Percentiles rank a stretch among this genome's conserved stretches.
Conservation (phyloP, 2,797 vertebrate species). For the Steatocranus sp. region DNA sequence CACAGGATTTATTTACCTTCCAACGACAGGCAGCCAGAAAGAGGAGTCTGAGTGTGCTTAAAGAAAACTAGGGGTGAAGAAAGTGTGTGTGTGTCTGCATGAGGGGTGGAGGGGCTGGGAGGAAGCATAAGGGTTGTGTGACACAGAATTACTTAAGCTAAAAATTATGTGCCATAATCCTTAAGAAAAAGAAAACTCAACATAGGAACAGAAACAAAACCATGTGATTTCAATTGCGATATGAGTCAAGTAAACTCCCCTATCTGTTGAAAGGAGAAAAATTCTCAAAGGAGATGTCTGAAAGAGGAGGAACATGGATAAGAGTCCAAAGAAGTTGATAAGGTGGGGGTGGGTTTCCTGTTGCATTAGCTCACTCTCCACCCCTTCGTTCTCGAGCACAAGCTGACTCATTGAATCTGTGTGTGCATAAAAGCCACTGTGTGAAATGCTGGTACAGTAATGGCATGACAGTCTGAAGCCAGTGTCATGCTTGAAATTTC, state of each 20-base stretch:
- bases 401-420: conserved; percentile 38
- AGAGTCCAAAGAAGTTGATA: conserved; percentile 21
- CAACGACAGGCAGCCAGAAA: conserved; percentile 33
- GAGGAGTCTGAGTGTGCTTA: conserved; percentile 36
- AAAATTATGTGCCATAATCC: conserved; percentile 11
- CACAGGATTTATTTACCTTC: conserved; percentile 69
- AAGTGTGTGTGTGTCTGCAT: neutral
- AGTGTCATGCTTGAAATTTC: neutral
- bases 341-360: conserved; percentile 29
- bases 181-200: neutral
- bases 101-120: conserved; percentile 3
- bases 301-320: conserved; percentile 13
- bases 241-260: neutral
- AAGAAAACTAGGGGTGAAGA: conserved; percentile 11
- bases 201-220: neutral
- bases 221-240: neutral
- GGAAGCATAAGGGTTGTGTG: neutral
- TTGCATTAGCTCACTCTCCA: conserved; percentile 32
- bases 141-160: neutral
- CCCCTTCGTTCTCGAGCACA: conserved; percentile 16
- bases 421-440: conserved; percentile 10
- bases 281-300: neutral
- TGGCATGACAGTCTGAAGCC: neutral
- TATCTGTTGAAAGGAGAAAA: neutral
- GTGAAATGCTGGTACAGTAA: conserved; percentile 25